phyloP scores from a whole-genome alignment of 1,140 invertebrate genomes.

The Drosophila asahinai region DNA sequence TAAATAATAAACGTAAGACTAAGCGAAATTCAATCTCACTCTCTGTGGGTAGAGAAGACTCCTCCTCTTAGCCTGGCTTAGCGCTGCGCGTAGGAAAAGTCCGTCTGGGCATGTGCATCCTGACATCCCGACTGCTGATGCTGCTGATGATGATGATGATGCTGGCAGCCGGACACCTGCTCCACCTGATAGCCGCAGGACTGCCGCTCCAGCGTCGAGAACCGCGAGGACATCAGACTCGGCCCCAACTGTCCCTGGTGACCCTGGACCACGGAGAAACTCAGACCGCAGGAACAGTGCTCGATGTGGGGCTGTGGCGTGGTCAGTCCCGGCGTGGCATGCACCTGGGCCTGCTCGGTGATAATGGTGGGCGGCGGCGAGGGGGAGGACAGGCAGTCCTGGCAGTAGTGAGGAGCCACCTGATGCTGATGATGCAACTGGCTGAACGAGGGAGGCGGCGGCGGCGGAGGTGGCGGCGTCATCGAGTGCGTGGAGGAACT shows the following conservation, averaged over 20 bases:
- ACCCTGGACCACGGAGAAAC: constrained; percentile 65
- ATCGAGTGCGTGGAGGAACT: constrained; percentile 56
- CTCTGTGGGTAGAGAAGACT: constrained; percentile 36
- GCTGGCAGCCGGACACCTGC: constrained; percentile 37
- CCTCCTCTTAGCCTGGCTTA: constrained; percentile 11
- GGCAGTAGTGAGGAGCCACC: constrained; percentile 56
- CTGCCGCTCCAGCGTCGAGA: constrained; percentile 41
- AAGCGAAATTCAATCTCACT: constrained; percentile 57
- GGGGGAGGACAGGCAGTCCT: constrained; percentile 72
- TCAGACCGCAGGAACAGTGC: constrained; percentile 78
- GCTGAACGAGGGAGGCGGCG: constrained; percentile 22
- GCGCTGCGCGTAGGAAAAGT: constrained; percentile 64
- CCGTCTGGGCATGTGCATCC: constrained; percentile 74
- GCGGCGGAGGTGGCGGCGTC: constrained; percentile 59
- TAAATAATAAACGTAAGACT: constrained; percentile 40
- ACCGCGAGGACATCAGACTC: constrained; percentile 12
- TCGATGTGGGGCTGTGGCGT: constrained; percentile 63
- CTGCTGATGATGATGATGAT: constrained; percentile 57
- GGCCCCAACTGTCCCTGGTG: constrained; percentile 15
- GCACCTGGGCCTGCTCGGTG: constrained; percentile 75
- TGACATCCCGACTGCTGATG: constrained; percentile 45
- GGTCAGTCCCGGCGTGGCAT: constrained; percentile 59
- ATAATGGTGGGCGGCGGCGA: constrained; percentile 74
- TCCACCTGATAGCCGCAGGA: constrained; percentile 34
- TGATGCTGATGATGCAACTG: constrained; percentile 41